phyloP scores from a whole-genome alignment of 2,888 invertebrate species.

The Zootermopsis nevadensis region DNA sequence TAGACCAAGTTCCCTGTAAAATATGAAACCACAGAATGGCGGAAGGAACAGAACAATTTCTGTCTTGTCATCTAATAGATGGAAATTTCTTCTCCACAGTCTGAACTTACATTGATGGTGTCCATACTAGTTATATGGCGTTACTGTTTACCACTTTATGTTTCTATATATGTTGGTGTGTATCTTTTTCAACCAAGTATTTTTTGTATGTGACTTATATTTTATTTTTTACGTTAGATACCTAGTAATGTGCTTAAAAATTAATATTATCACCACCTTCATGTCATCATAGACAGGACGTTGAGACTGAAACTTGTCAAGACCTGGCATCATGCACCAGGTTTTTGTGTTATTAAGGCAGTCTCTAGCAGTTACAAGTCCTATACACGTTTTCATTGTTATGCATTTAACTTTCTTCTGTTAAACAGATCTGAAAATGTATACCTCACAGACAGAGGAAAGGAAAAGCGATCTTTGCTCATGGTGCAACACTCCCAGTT shows the following conservation, averaged over 20 bases:
- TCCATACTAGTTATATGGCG: conserved; percentile 30
- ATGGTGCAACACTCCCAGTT: not conserved
- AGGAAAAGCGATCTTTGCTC: not conserved
- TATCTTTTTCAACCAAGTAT: conserved; percentile 48
- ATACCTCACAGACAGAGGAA: not conserved
- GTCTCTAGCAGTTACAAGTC: not conserved
- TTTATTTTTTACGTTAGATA: conserved; percentile 13
- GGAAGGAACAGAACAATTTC: not conserved
- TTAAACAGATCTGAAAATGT: not conserved
- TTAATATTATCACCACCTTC: not conserved
- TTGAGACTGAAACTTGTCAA: not conserved
- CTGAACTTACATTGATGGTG: conserved; percentile 22
- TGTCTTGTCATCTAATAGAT: not conserved
- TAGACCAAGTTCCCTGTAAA: conserved; percentile 9
- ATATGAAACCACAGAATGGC: not conserved
- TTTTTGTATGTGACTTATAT: conserved; percentile 37
- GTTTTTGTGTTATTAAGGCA: not conserved
- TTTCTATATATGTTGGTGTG: conserved; percentile 46
- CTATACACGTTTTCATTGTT: not conserved
- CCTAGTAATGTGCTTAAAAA: conserved; percentile 2
- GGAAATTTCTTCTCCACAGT: conserved; percentile 12
- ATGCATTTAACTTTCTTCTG: not conserved
- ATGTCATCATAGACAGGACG: not conserved
- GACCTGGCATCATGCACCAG: not conserved
- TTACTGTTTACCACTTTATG: not conserved